Evolutionary conservation across 2,888 invertebrate species (phyloP), one percentile per base, ranked within the genome.

Genomic region (Acrobeloides nanus): DNA sequence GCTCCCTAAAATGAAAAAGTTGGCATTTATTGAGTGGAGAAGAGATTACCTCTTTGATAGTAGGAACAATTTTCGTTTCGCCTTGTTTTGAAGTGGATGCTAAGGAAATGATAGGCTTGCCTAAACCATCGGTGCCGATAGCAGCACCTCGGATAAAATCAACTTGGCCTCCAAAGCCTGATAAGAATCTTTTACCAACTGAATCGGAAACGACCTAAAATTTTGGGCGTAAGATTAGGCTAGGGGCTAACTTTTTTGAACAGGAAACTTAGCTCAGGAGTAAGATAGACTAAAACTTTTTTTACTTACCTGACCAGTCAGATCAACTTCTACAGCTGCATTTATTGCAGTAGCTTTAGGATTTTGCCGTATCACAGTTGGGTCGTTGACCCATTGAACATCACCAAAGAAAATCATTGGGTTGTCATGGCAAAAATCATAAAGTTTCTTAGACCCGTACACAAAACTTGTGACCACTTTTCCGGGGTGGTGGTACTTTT

Each of bases 331-430:
- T 63, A 93, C 86, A 75, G 88, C 88, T 0, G 90, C 90, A 78
- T 93, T 93, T 72, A 93, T 92, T 48, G 92, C 90, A 0, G 90
- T 90, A 84, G 92, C 90, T 62, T 81, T 82, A 0, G 90, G 89
- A 76, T 87, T 86, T 67, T 82, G 81, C 0, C 86, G 83, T 44
- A 92, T 82, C 48, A 89, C 78, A 62, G 83, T 81, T 0, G 86
- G 84, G 74, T 84, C 84, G 78, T 90, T 92, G 15, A 61, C 62
- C 67, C 68, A 68, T 48, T 67, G 62, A 12, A 66, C 67, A 43
- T 68, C 68, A 46, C 68, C 85, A 70, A 89, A 93, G 29, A 87
- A 84, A 60, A 88, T 83, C 68, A 86, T 86, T 0, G 92, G 90
- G 78, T 93, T 93, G 74, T 93, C 84, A 75, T 93, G 81, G 41